phyloP scores from a whole-genome alignment of 2,113 vertebrate species.

The Labeo catla region DNA sequence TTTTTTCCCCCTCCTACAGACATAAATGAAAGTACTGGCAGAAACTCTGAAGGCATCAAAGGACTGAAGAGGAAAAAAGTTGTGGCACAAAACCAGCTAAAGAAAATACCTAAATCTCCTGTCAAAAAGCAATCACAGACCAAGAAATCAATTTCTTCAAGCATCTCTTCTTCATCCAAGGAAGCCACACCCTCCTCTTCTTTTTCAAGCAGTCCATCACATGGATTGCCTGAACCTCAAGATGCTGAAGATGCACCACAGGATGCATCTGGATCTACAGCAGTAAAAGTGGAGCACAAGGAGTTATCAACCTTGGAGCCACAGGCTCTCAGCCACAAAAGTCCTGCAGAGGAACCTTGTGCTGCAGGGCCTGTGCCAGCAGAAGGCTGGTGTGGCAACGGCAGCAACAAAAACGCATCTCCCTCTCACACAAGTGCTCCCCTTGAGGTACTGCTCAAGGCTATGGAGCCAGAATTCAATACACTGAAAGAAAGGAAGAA shows the following conservation, averaged over 20 bases:
- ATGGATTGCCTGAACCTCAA: constrained; percentile 63
- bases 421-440: constrained; percentile 81
- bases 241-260: constrained; percentile 66
- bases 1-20: constrained; percentile 69
- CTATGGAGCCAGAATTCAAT: constrained; percentile 97
- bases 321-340: constrained; percentile 69
- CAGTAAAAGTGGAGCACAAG: constrained; percentile 67
- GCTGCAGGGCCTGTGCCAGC: constrained; percentile 62
- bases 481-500: constrained; percentile 85
- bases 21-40: constrained; percentile 79
- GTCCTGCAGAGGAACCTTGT: constrained; percentile 68
- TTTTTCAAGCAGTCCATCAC: constrained; percentile 66
- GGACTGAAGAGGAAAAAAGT: constrained; percentile 97
- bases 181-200: constrained; percentile 63
- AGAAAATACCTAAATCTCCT: constrained; percentile 97
- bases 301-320: constrained; percentile 64
- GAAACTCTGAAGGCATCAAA: constrained; percentile 85
- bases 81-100: constrained; percentile 90
- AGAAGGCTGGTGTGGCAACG: constrained; percentile 72
- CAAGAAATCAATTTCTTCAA: constrained; percentile 73
- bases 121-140: constrained; percentile 86
- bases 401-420: constrained; percentile 73
- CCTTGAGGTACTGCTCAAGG: constrained; percentile 93
- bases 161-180: constrained; percentile 71
- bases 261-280: constrained; percentile 55